Conservation (phyloP, 35 echinoderm and acorn worm species). For the Stichopus chloronotus region DNA sequence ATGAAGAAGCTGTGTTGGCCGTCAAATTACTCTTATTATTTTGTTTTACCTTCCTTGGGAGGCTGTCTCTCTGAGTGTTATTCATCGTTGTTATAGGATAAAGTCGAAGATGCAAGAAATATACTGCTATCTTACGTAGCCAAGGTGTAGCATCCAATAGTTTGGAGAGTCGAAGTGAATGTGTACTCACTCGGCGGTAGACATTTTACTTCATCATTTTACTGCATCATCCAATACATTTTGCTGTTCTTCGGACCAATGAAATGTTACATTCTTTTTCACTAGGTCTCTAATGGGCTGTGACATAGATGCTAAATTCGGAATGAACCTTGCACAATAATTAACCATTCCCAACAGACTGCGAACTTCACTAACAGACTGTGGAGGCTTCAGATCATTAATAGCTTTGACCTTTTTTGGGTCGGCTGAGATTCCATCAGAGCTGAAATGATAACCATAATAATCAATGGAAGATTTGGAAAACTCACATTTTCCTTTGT, state of each 20-base stretch:
- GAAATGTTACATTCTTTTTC: conserved; percentile 22
- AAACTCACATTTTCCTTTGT: conserved; percentile 58
- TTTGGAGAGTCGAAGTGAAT: too few relatives aligned
- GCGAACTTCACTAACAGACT: neutral
- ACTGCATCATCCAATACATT: neutral
- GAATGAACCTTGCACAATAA: conserved; percentile 28
- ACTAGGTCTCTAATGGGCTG: conserved; percentile 15
- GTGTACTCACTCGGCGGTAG: too few relatives aligned
- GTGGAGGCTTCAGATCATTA: neutral
- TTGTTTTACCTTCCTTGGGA: too few relatives aligned
- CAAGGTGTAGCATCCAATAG: too few relatives aligned
- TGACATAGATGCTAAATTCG: neutral
- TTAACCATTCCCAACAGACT: conserved; percentile 41
- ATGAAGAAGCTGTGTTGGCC: too few relatives aligned
- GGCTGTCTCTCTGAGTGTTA: too few relatives aligned
- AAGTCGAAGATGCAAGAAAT: too few relatives aligned
- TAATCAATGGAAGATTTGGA: neutral
- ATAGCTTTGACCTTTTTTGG: conserved; percentile 56
- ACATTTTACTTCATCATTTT: too few relatives aligned
- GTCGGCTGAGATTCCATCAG: conserved; percentile 36
- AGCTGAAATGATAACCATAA: neutral
- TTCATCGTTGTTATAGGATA: too few relatives aligned
- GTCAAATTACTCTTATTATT: too few relatives aligned
- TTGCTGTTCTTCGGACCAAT: neutral
- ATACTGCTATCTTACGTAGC: too few relatives aligned